A percentile compares a stretch with the other conserved stretches of the same genome.
These are phyloP conservation scores for Amia ocellicauda DNA, from an alignment of 2,113 vertebrate genomes.

Conservation along the genomic window DNA sequence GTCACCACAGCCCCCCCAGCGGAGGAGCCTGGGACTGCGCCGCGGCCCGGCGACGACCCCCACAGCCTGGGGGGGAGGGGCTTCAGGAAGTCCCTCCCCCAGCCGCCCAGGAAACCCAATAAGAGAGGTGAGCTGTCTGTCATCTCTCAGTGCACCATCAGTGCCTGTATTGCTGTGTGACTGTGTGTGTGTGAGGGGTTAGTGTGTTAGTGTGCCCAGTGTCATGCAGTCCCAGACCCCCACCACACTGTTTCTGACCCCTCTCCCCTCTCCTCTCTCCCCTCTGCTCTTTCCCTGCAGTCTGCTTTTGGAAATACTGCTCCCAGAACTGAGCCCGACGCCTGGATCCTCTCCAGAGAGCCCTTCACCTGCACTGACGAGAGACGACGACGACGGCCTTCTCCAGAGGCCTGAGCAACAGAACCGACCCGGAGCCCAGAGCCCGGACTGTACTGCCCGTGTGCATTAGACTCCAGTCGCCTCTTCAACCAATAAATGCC, in stretches of 20 bases:
- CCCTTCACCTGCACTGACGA: neutral
- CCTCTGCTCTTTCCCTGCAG: conserved; percentile 43
- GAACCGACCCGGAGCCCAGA: conserved; percentile 46
- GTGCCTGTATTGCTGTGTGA: too few relatives aligned
- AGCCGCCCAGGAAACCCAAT: conserved; percentile 60
- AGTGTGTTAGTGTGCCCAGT: too few relatives aligned
- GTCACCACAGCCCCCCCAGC: conserved; percentile 43
- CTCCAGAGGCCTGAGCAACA: conserved; percentile 52
- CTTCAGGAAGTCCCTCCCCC: conserved; percentile 50
- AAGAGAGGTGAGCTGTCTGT: conserved; percentile 32
- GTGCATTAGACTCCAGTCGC: conserved; percentile 22
- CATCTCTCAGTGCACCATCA: too few relatives aligned
- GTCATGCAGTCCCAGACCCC: too few relatives aligned
- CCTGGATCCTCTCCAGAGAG: neutral
- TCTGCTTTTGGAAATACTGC: conserved; percentile 76
- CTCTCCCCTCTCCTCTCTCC: neutral
- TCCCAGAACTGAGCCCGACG: conserved; percentile 62
- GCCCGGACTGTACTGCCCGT: conserved; percentile 1
- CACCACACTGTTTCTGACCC: too few relatives aligned
- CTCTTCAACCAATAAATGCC: conserved; percentile 20
- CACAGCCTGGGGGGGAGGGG: conserved; percentile 40
- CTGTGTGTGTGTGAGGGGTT: too few relatives aligned
- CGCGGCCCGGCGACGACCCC: conserved; percentile 39
- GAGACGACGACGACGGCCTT: conserved; percentile 32
- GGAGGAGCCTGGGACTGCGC: conserved; percentile 33